Conservation (phyloP, 2,113 vertebrate genomes). For the Cyphomyrus discorhynchus region DNA sequence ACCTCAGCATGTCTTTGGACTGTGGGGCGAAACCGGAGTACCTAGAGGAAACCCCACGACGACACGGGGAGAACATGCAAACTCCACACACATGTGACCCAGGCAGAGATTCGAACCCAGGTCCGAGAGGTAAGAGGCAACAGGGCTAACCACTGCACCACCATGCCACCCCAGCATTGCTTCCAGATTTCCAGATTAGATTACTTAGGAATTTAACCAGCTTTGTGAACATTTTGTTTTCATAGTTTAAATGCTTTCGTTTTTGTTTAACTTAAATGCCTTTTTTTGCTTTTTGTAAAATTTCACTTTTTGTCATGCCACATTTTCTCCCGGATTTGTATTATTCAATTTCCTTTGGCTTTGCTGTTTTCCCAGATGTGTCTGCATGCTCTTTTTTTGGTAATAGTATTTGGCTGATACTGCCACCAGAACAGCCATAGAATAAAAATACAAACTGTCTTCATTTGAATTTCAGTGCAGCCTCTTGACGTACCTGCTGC, state of each 20-base stretch:
- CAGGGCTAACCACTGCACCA: too few relatives aligned
- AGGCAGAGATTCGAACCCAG: too few relatives aligned
- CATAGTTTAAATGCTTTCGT: neutral
- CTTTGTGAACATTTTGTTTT: neutral
- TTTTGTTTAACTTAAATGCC: neutral
- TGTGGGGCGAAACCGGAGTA: too few relatives aligned
- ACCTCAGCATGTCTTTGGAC: too few relatives aligned
- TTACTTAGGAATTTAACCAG: neutral
- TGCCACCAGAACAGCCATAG: neutral
- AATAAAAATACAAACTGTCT: neutral
- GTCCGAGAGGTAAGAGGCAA: too few relatives aligned
- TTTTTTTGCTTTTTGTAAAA: neutral
- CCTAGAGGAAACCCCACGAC: too few relatives aligned
- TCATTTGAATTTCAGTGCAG: neutral
- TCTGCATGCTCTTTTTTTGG: too few relatives aligned
- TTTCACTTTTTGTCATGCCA: neutral
- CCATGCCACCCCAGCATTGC: neutral
- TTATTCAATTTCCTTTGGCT: neutral
- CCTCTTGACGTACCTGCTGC: neutral
- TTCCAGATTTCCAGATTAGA: neutral
- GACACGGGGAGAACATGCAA: too few relatives aligned
- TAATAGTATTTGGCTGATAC: neutral
- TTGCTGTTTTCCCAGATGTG: neutral
- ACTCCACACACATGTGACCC: too few relatives aligned
- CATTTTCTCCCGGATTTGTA: neutral